Base-by-base conservation (phyloP, 1,140 invertebrate genomes). In the Neuroterus valhalla region DNA sequence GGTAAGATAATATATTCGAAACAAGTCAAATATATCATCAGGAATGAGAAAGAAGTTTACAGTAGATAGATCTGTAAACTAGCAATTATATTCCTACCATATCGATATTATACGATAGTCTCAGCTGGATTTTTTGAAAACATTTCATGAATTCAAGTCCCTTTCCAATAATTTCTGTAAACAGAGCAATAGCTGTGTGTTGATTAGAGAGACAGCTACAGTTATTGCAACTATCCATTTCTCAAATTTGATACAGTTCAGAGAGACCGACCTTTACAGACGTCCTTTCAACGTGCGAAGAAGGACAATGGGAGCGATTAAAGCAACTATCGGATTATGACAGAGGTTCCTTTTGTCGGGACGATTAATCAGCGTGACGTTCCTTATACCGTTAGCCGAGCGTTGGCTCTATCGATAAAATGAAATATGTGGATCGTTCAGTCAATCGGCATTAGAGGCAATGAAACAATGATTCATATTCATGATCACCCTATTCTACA, bases 221-320 rank as follows among this genome's bases (percentile, higher is more conserved):
- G 55, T 62, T 62, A 62, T 62, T 62, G 21, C 19, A 62, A 62
- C 55, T n/a, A 62, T 62, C 55, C 31, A 62, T 62, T 62, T 62
- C 55, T 38, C 26, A 62, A 23, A 62, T 62, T 62, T 62, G 26
- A 62, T 62, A 62, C 26, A 62, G 55, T 19, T 8, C 31, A 38
- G 48, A 62, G 55, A 38, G 26, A 14, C 23, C 55, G 55, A 62
- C 55, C 55, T 62, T 62, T 62, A 62, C 55, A 62, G 55, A 38
- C 55, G 26, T 62, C 55, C 55, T 62, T 62, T 62, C 15, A 62
- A 15, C 26, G 55, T 62, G 55, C 55, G 23, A 62, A 38, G 52
- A 62, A 62, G 12, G 21, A 62, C 55, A 62, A 62, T 62, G 26
- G 4, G 31, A 62, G 23, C 55, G 55, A 62, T 62, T 62, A 62